phyloP scores from a whole-genome alignment of 2,113 vertebrate species.

The Anarrhichthys ocellatus region DNA sequence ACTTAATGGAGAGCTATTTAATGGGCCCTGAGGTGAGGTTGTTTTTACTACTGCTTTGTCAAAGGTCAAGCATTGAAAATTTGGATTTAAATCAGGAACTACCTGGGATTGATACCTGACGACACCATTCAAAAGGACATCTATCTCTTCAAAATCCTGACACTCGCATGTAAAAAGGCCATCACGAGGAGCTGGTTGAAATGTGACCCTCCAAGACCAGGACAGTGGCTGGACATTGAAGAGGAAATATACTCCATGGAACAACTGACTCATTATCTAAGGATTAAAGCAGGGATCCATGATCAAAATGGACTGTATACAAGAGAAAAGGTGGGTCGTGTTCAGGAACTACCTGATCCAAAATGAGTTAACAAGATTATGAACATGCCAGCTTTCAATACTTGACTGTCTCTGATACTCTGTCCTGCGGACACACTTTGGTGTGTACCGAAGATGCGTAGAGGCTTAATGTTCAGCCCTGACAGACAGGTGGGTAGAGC shows the following conservation, averaged over 20 bases:
- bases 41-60: neutral
- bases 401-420: neutral
- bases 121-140: no score
- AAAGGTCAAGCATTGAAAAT: neutral
- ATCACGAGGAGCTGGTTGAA: no score
- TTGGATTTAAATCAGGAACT: neutral
- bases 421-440: neutral
- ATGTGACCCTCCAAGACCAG: no score
- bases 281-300: no score
- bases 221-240: no score
- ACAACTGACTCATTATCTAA: no score
- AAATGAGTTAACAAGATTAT: neutral
- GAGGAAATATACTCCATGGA: no score
- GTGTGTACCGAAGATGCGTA: neutral
- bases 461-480: neutral
- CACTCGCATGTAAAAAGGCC: no score
- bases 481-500: neutral
- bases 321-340: no score
- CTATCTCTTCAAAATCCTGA: no score
- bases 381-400: neutral
- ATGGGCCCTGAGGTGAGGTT: neutral
- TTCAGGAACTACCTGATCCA: neutral
- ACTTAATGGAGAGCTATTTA: neutral
- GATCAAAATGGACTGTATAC: no score
- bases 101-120: no score